Evolutionary conservation across 2,797 vertebrate genomes (phyloP), one percentile per base, ranked within the genome.

Genomic region (Pseudomugil gertrudae): DNA sequence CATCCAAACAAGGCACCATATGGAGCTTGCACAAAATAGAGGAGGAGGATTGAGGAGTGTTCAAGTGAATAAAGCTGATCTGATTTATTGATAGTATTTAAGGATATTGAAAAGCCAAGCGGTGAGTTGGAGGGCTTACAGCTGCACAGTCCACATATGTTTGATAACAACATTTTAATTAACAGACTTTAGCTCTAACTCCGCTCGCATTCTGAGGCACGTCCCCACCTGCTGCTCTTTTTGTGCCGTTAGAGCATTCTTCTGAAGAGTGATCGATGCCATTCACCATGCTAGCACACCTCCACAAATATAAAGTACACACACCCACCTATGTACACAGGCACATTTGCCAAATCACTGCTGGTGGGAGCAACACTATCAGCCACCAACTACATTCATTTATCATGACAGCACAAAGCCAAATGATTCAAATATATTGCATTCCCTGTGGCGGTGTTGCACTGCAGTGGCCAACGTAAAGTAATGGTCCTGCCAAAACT

Each of bases 391-490:
- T 71, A 68, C 72, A 66, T 76, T 69, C 81, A 90, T 91, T 87
- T 66, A 85, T 87, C 78, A 74, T 26, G 67, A 80, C 79, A 79
- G 72, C 78, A 80, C 69, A 78, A 88, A 81, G 76, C 84, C 80
- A 87, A 86, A 88, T 81, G 78, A 90, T 88, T 87, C 78, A 86
- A 83, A 91, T 81, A 87, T 76, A 87, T 87, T 86, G 72, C 66
- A 58, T 64, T 79, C 75, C 81, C 88, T 30, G 70, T 76, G 76
- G 85, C 66, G 5, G 36, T 74, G 63, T 75, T 77, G 56, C 80
- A 65, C 68, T 50, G 47, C 72, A 72, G 68, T 23, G 68, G 57
- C 80, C 69, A 83, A 72, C 79, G 73, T 76, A 78, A 87, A 87
- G 62, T 81, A 81, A 90, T 84, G 77, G 61, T 50, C 76, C 64